Evolutionary conservation across 2,113 vertebrate genomes (phyloP), one percentile per base, ranked within the genome.

Genomic region (Ardeotis arabs): DNA sequence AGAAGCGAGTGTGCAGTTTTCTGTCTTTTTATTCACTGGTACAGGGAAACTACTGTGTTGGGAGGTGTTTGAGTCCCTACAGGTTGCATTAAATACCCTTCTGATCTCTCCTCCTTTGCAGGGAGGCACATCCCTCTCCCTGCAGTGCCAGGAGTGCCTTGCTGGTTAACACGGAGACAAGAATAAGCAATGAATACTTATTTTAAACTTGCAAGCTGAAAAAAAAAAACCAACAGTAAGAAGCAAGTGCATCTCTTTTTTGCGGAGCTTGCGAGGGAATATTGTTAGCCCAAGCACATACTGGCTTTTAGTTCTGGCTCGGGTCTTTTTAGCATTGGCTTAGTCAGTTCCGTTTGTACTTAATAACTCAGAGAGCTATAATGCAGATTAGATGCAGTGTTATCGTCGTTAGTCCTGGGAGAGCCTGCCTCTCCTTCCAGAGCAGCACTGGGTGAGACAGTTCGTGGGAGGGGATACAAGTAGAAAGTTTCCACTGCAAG

Each of bases 301-400:
- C 50, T 80, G 82, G 62, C 67, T 94, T 94, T 98, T 96, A 93
- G 74, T 95, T 95, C 77, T 97, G 93, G 80, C 95, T 96, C 91
- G 95, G 73, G 60, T 97, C 78, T 66, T 87, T 97, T 97, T 90
- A 94, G 44, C 96, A 81, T 93, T 96, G 93, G 53, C 87, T 92
- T 60, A 83, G 82, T 63, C 77, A 70, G 94, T 97, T 97, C 73
- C 84, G 79, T 97, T 96, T 97, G 79, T 92, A 76, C 78, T 67
- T 97, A 96, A 97, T 97, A 95, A 95, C 64, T 96, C 63, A 73
- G 94, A 70, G 22, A 94, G 73, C 76, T 89, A 16, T 97, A 93
- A 92, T 1, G 9, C 68, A 56, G 94, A 72, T 94, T 90, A 81
- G 52, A 75, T 91, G 33, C 29, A 91, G 24, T 73, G 73, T 84